Evolutionary conservation across 2,797 vertebrate species (phyloP), one percentile per base, ranked within the genome.

Genomic region (Alfaro cultratus): DNA sequence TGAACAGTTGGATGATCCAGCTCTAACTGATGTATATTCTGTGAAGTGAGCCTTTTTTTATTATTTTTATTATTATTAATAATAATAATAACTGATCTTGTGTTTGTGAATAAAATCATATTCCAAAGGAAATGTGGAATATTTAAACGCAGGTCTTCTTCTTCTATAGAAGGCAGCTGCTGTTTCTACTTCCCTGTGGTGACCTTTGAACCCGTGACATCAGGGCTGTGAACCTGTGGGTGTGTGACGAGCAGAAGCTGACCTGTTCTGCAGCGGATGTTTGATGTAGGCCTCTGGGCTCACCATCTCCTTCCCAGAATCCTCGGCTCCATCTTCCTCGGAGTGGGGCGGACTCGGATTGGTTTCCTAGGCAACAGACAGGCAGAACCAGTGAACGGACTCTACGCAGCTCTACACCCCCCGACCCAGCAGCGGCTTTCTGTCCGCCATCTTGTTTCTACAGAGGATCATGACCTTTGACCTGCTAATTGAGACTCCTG

Each of bases 191-290:
- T 45, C 78, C 36, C 53, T 53, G 55, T 53, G 10, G 34, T 18
- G 64, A 73, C 64, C 34, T 51, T n/a, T 64, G 39, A 34, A 43
- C 72, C 23, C 31, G 2, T 4, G 16, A 39, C 4, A 64, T 39
- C 4, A 53, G 0, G 1, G 34, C 26, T 46, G 34, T 53, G 29
- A 75, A 46, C 13, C 1, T n/a, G 47, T 55, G 36, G 57, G 47
- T 34, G 7, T 7, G 21, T 12, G 39, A 29, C 26, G 71, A 11
- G 29, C 43, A 41, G 71, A 23, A 1, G 2, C 86, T 94, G 74
- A 99, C 98, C 95, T 98, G 96, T 99, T 99, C 89, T 99, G 98
- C 90, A 99, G 96, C 82, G 98, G 98, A 94, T 99, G 98, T 92
- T 99, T 99, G 91, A 99, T 96, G 92, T 99, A 99, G 91, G 97